These are phyloP conservation scores for Notiomystis cincta DNA, from an alignment of 2,113 vertebrate species.

Conservation along the genomic window DNA sequence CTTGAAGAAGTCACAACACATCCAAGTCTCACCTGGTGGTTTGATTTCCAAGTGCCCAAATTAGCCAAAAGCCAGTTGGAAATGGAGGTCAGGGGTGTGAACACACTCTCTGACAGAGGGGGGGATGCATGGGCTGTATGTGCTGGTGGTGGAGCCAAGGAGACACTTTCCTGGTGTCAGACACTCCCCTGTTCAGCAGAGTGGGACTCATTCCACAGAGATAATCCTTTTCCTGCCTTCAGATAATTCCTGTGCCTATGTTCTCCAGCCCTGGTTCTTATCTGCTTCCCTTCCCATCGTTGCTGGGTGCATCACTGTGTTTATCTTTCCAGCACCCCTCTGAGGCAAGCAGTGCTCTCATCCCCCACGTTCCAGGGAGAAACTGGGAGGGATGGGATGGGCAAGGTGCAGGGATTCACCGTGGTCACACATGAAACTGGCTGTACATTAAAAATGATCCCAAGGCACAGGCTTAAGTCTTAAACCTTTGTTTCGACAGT, in stretches of 20 bases:
- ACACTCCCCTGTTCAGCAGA: neutral
- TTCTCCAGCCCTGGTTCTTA: neutral
- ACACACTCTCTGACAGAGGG: neutral
- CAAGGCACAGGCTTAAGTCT: neutral
- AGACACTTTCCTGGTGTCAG: neutral
- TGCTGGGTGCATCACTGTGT: neutral
- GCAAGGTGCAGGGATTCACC: neutral
- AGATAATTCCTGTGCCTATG: neutral
- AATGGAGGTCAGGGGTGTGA: neutral
- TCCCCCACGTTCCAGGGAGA: neutral
- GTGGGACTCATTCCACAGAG: neutral
- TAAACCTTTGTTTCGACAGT: neutral
- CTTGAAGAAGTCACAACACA: neutral
- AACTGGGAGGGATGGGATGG: neutral
- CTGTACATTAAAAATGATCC: neutral
- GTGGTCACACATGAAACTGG: fast-evolving
- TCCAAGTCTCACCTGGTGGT: neutral
- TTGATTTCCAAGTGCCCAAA: neutral
- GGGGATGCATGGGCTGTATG: neutral
- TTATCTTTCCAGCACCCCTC: neutral
- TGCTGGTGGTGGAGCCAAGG: neutral
- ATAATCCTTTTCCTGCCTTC: neutral
- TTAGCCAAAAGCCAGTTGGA: neutral
- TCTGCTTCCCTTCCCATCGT: neutral
- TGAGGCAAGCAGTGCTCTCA: neutral